Conservation (phyloP, 2,888 invertebrate species). For the Drosophila suboccidentalis region DNA sequence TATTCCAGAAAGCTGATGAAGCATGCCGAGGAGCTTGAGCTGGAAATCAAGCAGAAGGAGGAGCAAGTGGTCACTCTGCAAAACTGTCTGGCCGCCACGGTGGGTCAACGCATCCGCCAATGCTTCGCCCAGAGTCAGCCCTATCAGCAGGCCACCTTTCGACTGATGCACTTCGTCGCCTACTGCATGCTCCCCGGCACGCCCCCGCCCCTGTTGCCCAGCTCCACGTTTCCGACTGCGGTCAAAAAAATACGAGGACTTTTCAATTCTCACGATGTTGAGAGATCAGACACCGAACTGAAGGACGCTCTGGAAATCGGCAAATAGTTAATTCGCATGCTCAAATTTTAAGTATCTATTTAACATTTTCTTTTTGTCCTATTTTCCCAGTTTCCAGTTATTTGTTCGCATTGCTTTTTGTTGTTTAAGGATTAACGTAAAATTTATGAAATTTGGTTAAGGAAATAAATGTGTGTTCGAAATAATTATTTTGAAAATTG, state of each 20-base stretch:
- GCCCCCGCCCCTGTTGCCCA: conserved; percentile 62
- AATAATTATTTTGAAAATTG: neutral
- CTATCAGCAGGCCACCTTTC: conserved; percentile 70
- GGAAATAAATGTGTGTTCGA: conserved; percentile 2
- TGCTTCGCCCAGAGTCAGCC: conserved; percentile 67
- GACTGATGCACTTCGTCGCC: conserved; percentile 78
- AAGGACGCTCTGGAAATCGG: neutral
- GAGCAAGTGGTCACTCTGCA: conserved; percentile 60
- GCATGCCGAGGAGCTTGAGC: conserved; percentile 40
- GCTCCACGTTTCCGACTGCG: conserved; percentile 42
- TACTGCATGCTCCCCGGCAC: conserved; percentile 80
- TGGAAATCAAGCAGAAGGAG: conserved; percentile 56
- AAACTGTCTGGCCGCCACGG: conserved; percentile 70
- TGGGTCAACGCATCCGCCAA: conserved; percentile 73
- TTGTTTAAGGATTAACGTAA: conserved; percentile 2
- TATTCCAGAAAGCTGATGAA: conserved; percentile 59
- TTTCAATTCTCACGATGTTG: conserved; percentile 17
- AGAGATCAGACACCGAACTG: neutral
- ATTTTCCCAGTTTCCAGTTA: conserved; percentile 15
- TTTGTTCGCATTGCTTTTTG: conserved; percentile 1
- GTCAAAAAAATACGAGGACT: conserved; percentile 53
- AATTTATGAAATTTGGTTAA: neutral
- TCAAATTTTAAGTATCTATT: conserved; percentile 11
- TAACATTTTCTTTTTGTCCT: neutral
- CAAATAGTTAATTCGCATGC: neutral